phyloP scores from a whole-genome alignment of 2,113 vertebrate species.

The Nibea albiflora region DNA sequence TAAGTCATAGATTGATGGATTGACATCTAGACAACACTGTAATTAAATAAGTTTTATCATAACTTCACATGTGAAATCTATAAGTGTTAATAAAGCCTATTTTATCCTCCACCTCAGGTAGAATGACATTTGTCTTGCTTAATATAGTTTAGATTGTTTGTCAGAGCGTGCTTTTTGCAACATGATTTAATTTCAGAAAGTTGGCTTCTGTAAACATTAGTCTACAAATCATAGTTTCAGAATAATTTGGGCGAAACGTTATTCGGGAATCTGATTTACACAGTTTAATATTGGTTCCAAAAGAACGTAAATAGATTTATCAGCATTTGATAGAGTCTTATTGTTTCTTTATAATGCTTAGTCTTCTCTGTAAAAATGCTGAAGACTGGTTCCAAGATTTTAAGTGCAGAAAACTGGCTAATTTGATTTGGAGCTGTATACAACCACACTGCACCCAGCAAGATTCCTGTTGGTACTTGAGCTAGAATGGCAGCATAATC shows the following conservation, averaged over 20 bases:
- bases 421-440: conserved; percentile 6
- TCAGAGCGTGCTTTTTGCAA: neutral
- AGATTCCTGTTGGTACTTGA: conserved; percentile 34
- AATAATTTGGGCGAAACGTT: neutral
- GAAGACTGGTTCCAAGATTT: conserved; percentile 1
- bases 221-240: neutral
- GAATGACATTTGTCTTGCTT: neutral
- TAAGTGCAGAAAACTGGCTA: conserved; percentile 5
- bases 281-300: neutral
- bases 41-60: too few species aligned
- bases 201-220: neutral
- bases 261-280: neutral
- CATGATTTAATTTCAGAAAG: neutral
- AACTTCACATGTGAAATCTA: too few species aligned
- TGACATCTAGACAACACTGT: neutral
- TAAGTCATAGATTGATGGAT: neutral
- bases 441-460: neutral
- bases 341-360: neutral
- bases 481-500: conserved; percentile 33
- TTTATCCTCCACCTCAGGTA: neutral
- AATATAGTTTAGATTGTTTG: neutral
- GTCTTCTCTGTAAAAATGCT: neutral
- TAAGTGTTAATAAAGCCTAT: too few species aligned
- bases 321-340: neutral
- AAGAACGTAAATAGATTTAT: neutral